These are phyloP conservation scores for Oryzias melastigma DNA, from an alignment of 2,113 vertebrate species.

Conservation along the genomic window DNA sequence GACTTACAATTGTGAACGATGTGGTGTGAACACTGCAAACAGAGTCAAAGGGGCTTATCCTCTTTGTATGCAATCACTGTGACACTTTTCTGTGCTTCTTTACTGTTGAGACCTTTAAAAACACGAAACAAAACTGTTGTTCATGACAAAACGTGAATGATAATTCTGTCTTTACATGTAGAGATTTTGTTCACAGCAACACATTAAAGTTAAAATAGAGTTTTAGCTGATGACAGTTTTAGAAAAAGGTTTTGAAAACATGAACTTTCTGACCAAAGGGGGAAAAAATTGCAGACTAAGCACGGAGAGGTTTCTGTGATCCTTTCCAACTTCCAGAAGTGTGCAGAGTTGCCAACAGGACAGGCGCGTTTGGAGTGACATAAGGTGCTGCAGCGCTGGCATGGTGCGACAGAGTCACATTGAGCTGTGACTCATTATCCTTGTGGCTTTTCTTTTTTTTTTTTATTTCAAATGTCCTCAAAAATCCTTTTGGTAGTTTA, in stretches of 20 bases:
- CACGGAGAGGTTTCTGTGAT: background rate
- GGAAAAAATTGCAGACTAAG: conserved; percentile 26
- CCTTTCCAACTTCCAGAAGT: conserved; percentile 8
- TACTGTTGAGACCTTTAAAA: too few relatives aligned
- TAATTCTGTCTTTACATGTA: too few relatives aligned
- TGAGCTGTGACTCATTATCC: conserved; percentile 63
- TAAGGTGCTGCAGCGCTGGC: conserved; percentile 37
- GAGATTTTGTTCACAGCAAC: too few relatives aligned
- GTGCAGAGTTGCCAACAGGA: conserved; percentile 20
- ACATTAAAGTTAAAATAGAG: too few relatives aligned
- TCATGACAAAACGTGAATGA: too few relatives aligned
- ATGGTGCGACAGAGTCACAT: conserved; percentile 37
- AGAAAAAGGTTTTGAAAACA: background rate
- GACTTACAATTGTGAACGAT: background rate
- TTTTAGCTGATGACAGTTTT: too few relatives aligned
- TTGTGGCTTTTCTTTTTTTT: conserved; percentile 40
- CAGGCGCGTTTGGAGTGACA: conserved; percentile 39
- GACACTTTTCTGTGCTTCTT: background rate
- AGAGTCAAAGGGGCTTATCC: background rate
- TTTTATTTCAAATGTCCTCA: conserved; percentile 39
- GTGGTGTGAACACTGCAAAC: background rate
- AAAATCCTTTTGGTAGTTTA: conserved; percentile 32
- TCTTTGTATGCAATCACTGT: conserved; percentile 9
- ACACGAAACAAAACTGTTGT: too few relatives aligned
- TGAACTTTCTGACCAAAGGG: background rate